phyloP scores from a whole-genome alignment of 2,797 vertebrate species.

The Galago senegalensis region DNA sequence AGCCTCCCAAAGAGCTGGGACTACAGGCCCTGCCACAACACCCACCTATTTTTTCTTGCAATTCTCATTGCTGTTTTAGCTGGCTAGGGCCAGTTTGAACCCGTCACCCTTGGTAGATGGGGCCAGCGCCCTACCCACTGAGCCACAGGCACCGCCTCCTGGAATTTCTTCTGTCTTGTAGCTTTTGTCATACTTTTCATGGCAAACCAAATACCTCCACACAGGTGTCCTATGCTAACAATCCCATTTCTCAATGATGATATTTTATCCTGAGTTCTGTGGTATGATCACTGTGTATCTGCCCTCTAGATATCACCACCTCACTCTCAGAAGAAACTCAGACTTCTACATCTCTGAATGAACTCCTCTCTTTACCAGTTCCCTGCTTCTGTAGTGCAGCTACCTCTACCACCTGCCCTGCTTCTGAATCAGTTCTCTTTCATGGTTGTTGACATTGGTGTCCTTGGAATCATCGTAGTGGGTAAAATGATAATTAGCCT shows the following conservation, averaged over 20 bases:
- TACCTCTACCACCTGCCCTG: neutral
- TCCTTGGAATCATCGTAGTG: neutral
- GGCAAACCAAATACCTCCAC: neutral
- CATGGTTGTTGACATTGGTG: neutral
- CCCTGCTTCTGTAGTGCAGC: neutral
- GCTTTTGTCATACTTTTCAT: neutral
- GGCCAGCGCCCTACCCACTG: no score
- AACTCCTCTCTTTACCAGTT: neutral
- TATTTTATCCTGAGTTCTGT: neutral
- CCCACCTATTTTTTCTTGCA: no score
- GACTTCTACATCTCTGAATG: neutral
- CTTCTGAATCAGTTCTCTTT: conserved; percentile 37
- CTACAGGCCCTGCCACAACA: no score
- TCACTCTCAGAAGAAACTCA: neutral
- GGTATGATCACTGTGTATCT: neutral
- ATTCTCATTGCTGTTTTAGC: no score
- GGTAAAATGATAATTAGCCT: neutral
- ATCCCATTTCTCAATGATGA: neutral
- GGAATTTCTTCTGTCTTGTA: neutral
- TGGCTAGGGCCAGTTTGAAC: no score
- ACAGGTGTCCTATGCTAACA: neutral
- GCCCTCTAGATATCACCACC: neutral
- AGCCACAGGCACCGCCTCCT: neutral
- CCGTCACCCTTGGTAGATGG: no score
- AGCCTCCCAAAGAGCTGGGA: no score